Base-by-base conservation (phyloP, 2,888 invertebrate species). In the Dryomyza anilis region DNA sequence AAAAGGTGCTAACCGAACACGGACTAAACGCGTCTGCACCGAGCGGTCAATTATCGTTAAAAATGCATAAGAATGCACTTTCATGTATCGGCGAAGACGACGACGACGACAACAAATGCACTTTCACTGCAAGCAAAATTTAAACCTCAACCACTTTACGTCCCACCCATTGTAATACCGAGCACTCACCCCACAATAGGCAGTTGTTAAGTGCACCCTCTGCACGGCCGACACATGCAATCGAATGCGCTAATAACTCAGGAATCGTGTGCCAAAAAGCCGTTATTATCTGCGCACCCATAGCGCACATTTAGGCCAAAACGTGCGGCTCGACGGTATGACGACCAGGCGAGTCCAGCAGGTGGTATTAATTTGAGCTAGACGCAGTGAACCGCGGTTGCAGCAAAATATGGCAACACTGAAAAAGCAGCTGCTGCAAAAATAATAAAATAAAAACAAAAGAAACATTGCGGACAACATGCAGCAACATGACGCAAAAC, bases 251-350 rank as follows among this genome's bases (percentile, higher is more conserved):
- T 68, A 69, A 71, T 73, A 72, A 71, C 68, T 71, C 68, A 67
- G 62, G 65, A 67, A 68, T 71, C 56, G 72, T 73, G 70, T 69
- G 72, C 70, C 73, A 70, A 71, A 72, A 71, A 72, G 71, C 73
- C 72, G 73, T 73, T 73, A 73, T 71, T 73, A 73, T 73, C 71
- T 72, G 39, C 29, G 30, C 33, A 60, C 8, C 23, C 58, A 27
- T 25, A 57, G 57, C 27, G 57, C 43, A 43, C 57, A 25, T 57
- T 46, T 29, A 46, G 46, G 30, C 30, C 16, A 43, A 43, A 43
- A 16, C 21, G 21, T 19, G 10, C 48, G 5, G 23, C 16, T 48
- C 16, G 48, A 12, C 25, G 19, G 21, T 14, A 19, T 16, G 16
- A 12, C 25, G 12, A 5, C 19, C 14, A 48, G 48, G 14, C 23